Base-by-base conservation (phyloP, 2,888 invertebrate species). In the Steinernema hermaphroditum region DNA sequence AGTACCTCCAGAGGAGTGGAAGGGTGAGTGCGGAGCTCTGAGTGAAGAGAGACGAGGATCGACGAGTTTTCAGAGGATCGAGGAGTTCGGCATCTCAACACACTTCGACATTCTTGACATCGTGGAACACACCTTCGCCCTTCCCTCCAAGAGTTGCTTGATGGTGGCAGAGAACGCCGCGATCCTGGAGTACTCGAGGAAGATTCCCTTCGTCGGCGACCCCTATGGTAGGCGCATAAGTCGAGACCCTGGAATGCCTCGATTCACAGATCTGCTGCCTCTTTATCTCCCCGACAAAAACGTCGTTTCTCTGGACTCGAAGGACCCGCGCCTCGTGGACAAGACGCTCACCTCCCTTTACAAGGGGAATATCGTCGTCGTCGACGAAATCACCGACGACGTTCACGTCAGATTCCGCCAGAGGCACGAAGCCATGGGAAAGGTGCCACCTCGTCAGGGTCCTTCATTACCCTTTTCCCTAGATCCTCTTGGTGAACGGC, bases 151-250 rank as follows among this genome's bases (percentile, higher is more conserved):
- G 62, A 62, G 62, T n/a, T 62, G 22, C 32, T 32, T 62, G 62
- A 62, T 62, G 62, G 32, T 62, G 2, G 6, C 62, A 16, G 62
- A 62, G 8, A 16, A 62, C 22, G 62, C 76, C 44, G 68, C 72
- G 9, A 76, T 70, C n/a, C 46, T 78, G 32, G 74, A 74, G 14
- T 72, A 72, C 37, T 74, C 77, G 9, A 27, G 57, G 27, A 62
- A 72, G 24, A 37, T 72, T 8, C 77, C 77, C 0, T 57, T 77
- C 37, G 79, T 77, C 34, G 69, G 78, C 34, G 77, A 77, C 46
- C 72, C 75, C 9, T 78, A 78, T 12, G 77, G 72, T 72, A 43
- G 9, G 9, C n/a, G n/a, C n/a, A n/a, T n/a, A n/a, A n/a, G n/a
- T n/a, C 19, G 49, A 19, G 22, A 19, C 12, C 54, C 4, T 19